Conservation (phyloP, 2,888 invertebrate species). For the Anthophora plumipes region DNA sequence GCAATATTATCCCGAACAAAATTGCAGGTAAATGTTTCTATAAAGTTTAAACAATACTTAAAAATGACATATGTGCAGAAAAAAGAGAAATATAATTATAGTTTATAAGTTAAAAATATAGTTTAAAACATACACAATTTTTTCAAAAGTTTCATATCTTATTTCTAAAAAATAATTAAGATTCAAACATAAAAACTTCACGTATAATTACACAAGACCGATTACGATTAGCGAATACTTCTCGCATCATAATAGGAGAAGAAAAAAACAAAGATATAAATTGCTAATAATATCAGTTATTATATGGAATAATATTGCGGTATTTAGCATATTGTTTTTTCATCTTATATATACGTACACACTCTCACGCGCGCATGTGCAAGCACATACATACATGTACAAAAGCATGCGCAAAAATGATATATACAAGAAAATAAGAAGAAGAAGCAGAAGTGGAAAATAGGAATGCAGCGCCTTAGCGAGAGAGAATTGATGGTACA, state of each 20-base stretch:
- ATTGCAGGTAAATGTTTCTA: background rate
- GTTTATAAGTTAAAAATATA: background rate
- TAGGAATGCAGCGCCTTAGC: constrained; percentile 53
- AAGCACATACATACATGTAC: constrained; percentile 3
- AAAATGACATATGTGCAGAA: background rate
- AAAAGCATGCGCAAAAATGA: constrained; percentile 21
- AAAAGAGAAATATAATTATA: background rate
- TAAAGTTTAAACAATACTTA: background rate
- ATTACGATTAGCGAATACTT: background rate
- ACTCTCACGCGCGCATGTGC: background rate
- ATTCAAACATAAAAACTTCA: background rate
- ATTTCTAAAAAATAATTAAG: background rate
- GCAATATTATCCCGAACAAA: constrained; percentile 17
- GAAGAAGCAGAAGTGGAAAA: constrained; percentile 23
- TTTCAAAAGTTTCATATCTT: background rate
- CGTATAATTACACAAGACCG: background rate
- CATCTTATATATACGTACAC: constrained; percentile 26
- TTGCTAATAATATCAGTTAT: background rate
- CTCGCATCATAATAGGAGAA: background rate
- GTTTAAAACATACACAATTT: background rate
- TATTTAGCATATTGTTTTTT: constrained; percentile 20
- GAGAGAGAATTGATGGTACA: constrained; percentile 52
- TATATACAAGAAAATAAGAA: constrained; percentile 40
- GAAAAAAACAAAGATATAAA: background rate
- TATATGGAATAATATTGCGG: constrained; percentile 39